These are phyloP conservation scores for Amphipoea oculea DNA, from an alignment of 2,888 invertebrate species.

Conservation along the genomic window DNA sequence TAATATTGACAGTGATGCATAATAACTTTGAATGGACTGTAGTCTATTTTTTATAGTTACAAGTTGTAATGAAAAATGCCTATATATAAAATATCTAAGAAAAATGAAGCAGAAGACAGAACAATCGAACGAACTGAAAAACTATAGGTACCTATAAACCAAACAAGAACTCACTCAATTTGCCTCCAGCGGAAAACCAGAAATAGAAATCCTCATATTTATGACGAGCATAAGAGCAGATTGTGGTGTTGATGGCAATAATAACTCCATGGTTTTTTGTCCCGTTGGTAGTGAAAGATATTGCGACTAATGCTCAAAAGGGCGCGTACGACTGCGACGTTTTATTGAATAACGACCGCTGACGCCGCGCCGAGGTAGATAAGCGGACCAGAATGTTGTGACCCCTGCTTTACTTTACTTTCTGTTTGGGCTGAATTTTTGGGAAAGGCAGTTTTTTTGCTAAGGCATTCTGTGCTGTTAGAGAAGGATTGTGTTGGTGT, in stretches of 20 bases:
- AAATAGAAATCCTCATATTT: conserved; percentile 59
- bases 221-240: conserved; percentile 54
- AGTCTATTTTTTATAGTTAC: background rate
- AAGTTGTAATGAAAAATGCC: background rate
- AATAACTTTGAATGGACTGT: background rate
- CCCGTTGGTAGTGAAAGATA: conserved; percentile 72
- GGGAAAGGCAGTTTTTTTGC: conserved; percentile 12
- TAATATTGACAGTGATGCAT: too few species aligned
- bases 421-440: conserved; percentile 21
- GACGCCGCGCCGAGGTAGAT: conserved; percentile 77
- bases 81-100: background rate
- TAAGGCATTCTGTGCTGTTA: conserved; percentile 1
- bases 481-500: background rate
- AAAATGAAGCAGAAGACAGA: conserved; percentile 2
- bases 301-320: conserved; percentile 74
- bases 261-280: conserved; percentile 68
- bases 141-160: background rate
- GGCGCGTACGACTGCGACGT: conserved; percentile 75
- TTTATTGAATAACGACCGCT: conserved; percentile 85
- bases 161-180: conserved; percentile 14
- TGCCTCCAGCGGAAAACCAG: conserved; percentile 20
- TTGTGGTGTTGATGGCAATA: conserved; percentile 60
- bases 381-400: conserved; percentile 74
- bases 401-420: conserved; percentile 47
- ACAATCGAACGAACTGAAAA: conserved; percentile 8